phyloP scores from a whole-genome alignment of 1,140 invertebrate genomes.

The Batillaria attramentaria region DNA sequence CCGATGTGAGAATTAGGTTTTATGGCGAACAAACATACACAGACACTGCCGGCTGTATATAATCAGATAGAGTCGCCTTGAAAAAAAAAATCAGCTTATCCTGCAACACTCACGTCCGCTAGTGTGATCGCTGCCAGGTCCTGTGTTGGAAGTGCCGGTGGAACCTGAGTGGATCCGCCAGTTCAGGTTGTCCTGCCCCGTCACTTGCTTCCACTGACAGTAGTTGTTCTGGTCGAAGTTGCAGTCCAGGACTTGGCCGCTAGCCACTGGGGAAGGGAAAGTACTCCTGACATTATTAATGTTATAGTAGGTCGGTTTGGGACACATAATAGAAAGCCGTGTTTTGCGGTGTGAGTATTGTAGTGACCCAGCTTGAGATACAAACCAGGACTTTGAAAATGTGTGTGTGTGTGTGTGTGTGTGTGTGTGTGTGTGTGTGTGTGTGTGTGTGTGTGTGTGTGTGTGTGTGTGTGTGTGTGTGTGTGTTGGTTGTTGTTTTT shows the following conservation, averaged over 20 bases:
- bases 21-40: background rate
- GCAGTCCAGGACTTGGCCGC: slow-evolving; percentile 43
- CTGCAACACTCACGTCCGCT: background rate
- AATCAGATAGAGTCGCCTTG: background rate
- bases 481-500: too few species aligned
- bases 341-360: background rate
- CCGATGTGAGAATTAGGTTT: background rate
- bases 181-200: slow-evolving; percentile 55
- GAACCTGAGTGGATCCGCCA: slow-evolving; percentile 53
- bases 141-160: slow-evolving; percentile 49
- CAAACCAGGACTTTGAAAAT: background rate
- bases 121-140: slow-evolving; percentile 61
- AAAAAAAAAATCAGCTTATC: background rate
- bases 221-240: slow-evolving; percentile 72
- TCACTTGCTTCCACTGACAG: slow-evolving; percentile 83
- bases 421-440: background rate
- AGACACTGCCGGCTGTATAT: background rate
- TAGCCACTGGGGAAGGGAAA: background rate
- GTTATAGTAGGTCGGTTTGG: background rate
- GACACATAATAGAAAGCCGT: background rate
- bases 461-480: too few species aligned
- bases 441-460: background rate
- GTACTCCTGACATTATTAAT: too few species aligned
- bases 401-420: background rate
- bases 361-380: background rate